Percentiles rank a stretch among this genome's conserved stretches.
phyloP scores from a whole-genome alignment of 2,113 vertebrate genomes.

The Laticauda colubrina region DNA sequence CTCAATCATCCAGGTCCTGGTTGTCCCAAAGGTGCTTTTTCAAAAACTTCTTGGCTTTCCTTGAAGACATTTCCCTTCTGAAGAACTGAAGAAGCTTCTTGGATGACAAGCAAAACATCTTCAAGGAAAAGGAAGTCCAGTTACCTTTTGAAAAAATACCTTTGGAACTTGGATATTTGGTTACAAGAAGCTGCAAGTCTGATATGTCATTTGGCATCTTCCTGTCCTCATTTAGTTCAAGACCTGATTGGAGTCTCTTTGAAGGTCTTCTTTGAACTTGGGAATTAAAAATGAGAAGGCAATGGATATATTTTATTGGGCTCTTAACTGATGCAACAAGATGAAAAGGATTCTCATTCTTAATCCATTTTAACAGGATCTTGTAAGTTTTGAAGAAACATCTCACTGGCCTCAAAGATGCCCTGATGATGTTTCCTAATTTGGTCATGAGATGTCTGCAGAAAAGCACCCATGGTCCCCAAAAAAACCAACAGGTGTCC shows the following conservation, averaged over 20 bases:
- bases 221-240: background rate
- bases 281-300: background rate
- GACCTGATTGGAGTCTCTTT: background rate
- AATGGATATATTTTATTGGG: background rate
- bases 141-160: background rate
- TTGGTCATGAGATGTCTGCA: background rate
- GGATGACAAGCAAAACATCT: background rate
- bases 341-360: background rate
- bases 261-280: background rate
- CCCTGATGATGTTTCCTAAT: background rate
- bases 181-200: background rate
- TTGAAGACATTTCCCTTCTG: background rate
- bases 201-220: background rate
- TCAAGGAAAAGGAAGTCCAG: background rate
- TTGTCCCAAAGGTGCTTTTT: background rate
- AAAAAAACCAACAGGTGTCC: background rate
- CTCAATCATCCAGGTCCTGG: background rate
- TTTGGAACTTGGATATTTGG: background rate
- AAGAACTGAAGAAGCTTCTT: background rate
- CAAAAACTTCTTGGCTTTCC: background rate
- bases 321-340: background rate
- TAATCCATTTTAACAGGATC: background rate
- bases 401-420: background rate
- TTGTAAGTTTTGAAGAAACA: background rate
- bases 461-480: background rate